phyloP scores from a whole-genome alignment of 2,888 invertebrate species.

The Caenorhabditis afra region DNA sequence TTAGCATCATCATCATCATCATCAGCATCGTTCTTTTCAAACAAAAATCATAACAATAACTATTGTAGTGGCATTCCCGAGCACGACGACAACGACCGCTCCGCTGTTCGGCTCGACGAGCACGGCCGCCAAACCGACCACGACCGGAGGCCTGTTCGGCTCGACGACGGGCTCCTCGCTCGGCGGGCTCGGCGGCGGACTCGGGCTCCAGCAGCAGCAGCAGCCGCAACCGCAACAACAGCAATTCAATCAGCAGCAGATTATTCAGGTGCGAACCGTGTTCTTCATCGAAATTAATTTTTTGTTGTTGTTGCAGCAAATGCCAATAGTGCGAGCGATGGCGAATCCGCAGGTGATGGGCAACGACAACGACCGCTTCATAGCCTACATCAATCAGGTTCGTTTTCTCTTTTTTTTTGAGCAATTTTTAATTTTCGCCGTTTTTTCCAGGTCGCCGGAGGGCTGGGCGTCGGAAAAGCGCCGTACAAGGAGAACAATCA shows the following conservation, averaged over 20 bases:
- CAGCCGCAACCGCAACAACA: slow-evolving; percentile 24
- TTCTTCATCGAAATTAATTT: no score
- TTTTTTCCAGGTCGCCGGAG: slow-evolving; percentile 76
- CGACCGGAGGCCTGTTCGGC: slow-evolving; percentile 36
- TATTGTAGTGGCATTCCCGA: neutral
- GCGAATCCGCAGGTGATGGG: slow-evolving; percentile 56
- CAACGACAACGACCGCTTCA: slow-evolving; percentile 45
- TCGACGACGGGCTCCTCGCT: slow-evolving; percentile 17
- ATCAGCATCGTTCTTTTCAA: no score
- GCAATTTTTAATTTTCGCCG: neutral
- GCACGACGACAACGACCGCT: neutral
- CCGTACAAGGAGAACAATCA: slow-evolving; percentile 68
- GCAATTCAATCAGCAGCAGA: slow-evolving; percentile 16
- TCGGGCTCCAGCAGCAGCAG: slow-evolving; percentile 44
- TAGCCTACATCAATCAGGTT: slow-evolving; percentile 52
- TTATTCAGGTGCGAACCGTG: slow-evolving; percentile 19
- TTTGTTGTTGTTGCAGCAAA: no score
- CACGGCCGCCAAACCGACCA: slow-evolving; percentile 17
- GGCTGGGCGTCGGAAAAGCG: slow-evolving; percentile 81
- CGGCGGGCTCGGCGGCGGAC: neutral
- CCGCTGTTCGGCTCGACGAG: slow-evolving; percentile 40
- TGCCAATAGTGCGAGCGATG: slow-evolving; percentile 42
- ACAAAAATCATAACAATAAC: no score
- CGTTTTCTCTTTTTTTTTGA: neutral
- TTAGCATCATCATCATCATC: no score